Base-by-base conservation (phyloP, 2,113 vertebrate species). In the Chaetodon auriga region DNA sequence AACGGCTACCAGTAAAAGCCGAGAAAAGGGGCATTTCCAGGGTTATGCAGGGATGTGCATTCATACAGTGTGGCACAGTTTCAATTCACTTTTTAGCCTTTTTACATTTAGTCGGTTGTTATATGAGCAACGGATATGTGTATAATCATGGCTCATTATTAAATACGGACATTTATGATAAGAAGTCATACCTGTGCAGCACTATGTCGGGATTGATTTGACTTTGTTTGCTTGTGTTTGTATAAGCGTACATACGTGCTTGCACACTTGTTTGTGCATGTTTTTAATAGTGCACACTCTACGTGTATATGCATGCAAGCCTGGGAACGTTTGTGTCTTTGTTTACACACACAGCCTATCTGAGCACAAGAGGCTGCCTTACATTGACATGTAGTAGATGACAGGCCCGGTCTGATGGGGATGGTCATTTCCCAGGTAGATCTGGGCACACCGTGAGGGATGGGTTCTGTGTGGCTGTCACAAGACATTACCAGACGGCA, bases 381-480 rank as follows among this genome's bases (percentile, higher is more conserved):
- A 30, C 85, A 63, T 30, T 91, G 90, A 92, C 88, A 90, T 83
- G 68, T 53, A 75, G 77, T 57, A 75, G 85, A 91, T 89, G 88
- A 91, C 91, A 89, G 81, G 86, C 68, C 60, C 21, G 36, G 75
- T 86, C 87, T 89, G 83, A 90, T 81, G 78, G 68, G 85, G 90
- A 88, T 91, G 91, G 93, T 92, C 92, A 92, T 94, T 94, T 94
- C 92, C 83, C 92, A 94, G 93, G 92, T 93, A 92, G 89, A 90
- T 87, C 71, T 70, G 77, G 87, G 71, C 65, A 54, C 75, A 86
- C 85, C 55, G 68, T 92, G 91, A 94, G 87, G 86, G 87, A 91
- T 92, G 83, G 84, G 83, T 58, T 90, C 83, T 89, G 90, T 72
- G 90, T 75, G 89, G 75, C 88, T 93, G 91, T 93, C 92, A 93